Conservation (phyloP, 2,888 invertebrate genomes). For the Micoletzkya japonica region DNA sequence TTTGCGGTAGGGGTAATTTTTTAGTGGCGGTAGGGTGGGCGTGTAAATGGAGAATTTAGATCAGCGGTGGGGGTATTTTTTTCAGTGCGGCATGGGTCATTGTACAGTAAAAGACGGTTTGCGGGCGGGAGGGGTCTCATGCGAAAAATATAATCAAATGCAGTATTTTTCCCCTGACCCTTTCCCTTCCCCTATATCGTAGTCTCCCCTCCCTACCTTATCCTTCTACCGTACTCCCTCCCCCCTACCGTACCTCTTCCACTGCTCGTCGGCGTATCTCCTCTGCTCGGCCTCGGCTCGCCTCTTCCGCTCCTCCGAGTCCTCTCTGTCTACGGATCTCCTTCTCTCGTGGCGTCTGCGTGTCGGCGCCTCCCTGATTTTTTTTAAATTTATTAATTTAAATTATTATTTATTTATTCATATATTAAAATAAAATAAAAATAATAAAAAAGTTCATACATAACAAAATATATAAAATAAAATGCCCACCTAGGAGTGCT, state of each 20-base stretch:
- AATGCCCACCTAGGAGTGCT: not conserved
- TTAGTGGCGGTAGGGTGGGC: too few species aligned
- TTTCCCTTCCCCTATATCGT: not conserved
- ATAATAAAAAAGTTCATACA: not conserved
- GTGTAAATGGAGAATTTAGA: too few species aligned
- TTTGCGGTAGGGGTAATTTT: too few species aligned
- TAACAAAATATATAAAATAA: not conserved
- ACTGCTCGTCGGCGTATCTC: conserved; percentile 10
- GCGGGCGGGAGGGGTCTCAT: too few species aligned
- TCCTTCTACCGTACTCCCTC: too few species aligned
- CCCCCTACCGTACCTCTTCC: conserved; percentile 8
- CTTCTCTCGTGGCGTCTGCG: conserved; percentile 19
- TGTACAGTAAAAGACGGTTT: too few species aligned
- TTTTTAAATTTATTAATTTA: too few species aligned
- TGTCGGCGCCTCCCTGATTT: conserved; percentile 8
- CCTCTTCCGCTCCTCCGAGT: conserved; percentile 13
- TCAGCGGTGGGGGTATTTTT: too few species aligned
- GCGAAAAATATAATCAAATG: not conserved
- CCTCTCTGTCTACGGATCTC: conserved; percentile 14
- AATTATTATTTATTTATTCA: not conserved
- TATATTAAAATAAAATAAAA: not conserved
- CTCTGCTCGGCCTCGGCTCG: not conserved
- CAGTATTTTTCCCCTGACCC: not conserved
- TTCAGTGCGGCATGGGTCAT: too few species aligned
- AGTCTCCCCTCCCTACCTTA: too few species aligned